Percentiles rank a stretch among this genome's conserved stretches.
These are phyloP conservation scores for Zaprionus obscuricornis DNA, from an alignment of 2,888 invertebrate species.

Conservation along the genomic window DNA sequence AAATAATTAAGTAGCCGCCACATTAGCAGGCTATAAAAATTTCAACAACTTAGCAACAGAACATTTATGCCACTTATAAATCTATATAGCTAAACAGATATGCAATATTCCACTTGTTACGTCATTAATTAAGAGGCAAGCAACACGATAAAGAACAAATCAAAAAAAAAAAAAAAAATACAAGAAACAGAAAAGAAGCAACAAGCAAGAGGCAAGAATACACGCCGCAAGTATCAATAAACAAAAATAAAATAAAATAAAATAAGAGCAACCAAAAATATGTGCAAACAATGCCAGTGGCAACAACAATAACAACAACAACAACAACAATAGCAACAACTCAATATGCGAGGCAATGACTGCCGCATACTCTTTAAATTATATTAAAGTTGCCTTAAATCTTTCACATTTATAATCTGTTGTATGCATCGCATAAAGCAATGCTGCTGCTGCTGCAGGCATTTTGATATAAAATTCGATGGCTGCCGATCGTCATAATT, in stretches of 20 bases:
- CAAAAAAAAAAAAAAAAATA: slow-evolving; percentile 10
- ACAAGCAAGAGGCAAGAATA: slow-evolving; percentile 15
- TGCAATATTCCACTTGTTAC: slow-evolving; percentile 30
- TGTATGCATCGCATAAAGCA: too few relatives aligned
- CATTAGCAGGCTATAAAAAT: slow-evolving; percentile 41
- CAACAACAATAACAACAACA: slow-evolving; percentile 1
- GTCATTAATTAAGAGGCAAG: slow-evolving; percentile 51
- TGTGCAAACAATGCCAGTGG: slow-evolving; percentile 21
- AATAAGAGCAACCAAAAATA: slow-evolving; percentile 5
- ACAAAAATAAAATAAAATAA: slow-evolving; percentile 19
- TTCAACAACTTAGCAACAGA: slow-evolving; percentile 39
- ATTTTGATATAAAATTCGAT: slow-evolving; percentile 19
- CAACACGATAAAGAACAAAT: slow-evolving; percentile 10
- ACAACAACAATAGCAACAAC: slow-evolving; percentile 2
- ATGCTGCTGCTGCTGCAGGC: neutral
- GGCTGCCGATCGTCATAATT: slow-evolving; percentile 22
- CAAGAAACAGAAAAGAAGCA: too few relatives aligned
- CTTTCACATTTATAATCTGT: too few relatives aligned
- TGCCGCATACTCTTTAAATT: too few relatives aligned
- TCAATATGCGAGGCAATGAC: too few relatives aligned
- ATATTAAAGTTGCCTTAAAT: too few relatives aligned
- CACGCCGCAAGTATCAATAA: slow-evolving; percentile 40
- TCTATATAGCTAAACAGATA: slow-evolving; percentile 14
- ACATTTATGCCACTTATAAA: slow-evolving; percentile 41
- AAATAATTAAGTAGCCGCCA: neutral